These are phyloP conservation scores for Ceratina australensis DNA, from an alignment of 1,140 invertebrate genomes.

Conservation along the genomic window DNA sequence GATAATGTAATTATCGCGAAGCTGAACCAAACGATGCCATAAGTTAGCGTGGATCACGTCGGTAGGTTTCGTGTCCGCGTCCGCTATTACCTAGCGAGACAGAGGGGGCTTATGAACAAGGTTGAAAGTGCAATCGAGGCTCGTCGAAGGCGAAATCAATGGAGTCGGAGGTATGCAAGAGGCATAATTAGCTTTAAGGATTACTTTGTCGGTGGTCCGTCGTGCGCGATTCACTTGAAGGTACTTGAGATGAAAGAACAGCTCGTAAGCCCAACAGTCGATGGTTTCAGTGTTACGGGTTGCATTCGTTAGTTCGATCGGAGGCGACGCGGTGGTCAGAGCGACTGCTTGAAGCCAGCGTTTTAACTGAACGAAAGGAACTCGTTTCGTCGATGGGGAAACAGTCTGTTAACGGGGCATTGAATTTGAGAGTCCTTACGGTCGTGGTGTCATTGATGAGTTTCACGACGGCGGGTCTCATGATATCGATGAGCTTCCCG, in stretches of 20 bases:
- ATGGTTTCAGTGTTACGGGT: conserved; percentile 69
- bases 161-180: neutral
- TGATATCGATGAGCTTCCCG: conserved; percentile 64
- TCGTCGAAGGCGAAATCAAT: conserved; percentile 21
- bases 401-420: too few species aligned
- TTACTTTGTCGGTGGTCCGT: conserved; percentile 63
- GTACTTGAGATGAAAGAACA: conserved; percentile 74
- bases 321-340: conserved; percentile 41
- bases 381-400: neutral
- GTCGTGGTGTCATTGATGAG: conserved; percentile 70
- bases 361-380: conserved; percentile 65
- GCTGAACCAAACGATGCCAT: conserved; percentile 70
- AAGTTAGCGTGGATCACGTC: conserved; percentile 68
- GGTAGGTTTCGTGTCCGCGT: conserved; percentile 54
- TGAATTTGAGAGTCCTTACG: conserved; percentile 51
- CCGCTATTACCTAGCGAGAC: conserved; percentile 8
- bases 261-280: conserved; percentile 74
- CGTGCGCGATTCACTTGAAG: conserved; percentile 63
- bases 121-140: conserved; percentile 5
- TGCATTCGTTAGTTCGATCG: conserved; percentile 62
- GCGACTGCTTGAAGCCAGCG: conserved; percentile 69
- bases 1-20: conserved; percentile 73
- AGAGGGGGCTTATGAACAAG: conserved; percentile 16
- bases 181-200: conserved; percentile 14
- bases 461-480: conserved; percentile 69